phyloP scores from a whole-genome alignment of 2,113 vertebrate genomes.

The Nycticebus coucang region DNA sequence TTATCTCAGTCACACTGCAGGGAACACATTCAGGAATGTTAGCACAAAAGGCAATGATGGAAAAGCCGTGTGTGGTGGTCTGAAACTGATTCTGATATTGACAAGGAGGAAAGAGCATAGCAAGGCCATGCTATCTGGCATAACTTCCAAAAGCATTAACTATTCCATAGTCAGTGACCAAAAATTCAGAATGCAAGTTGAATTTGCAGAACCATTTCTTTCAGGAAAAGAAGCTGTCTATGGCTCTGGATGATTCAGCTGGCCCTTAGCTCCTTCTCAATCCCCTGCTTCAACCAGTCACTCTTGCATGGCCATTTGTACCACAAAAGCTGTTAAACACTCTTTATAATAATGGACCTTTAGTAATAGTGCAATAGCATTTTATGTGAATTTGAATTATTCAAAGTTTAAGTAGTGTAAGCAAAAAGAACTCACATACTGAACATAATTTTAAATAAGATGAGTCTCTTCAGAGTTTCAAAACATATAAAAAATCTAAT shows the following conservation, averaged over 20 bases:
- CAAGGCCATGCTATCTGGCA: not conserved
- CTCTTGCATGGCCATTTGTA: not conserved
- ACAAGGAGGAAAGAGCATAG: not conserved
- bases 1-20: conserved; percentile 21
- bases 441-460: not conserved
- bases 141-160: not conserved
- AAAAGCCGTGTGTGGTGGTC: not conserved
- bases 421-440: not conserved
- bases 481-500: not conserved
- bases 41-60: not conserved
- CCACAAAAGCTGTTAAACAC: not conserved
- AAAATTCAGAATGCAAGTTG: not conserved
- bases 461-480: not conserved
- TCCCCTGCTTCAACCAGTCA: not conserved
- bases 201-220: not conserved
- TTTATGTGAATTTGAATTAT: not conserved
- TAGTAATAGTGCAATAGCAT: not conserved
- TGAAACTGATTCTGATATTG: not conserved
- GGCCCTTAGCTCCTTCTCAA: not conserved
- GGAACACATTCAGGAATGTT: not conserved
- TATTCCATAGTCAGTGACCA: not conserved
- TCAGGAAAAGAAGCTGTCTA: not conserved
- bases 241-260: not conserved
- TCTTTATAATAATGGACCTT: not conserved
- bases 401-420: not conserved